Evolutionary conservation across 2,113 vertebrate species (phyloP), one percentile per base, ranked within the genome.

Genomic region (Potamarius usumacintae): DNA sequence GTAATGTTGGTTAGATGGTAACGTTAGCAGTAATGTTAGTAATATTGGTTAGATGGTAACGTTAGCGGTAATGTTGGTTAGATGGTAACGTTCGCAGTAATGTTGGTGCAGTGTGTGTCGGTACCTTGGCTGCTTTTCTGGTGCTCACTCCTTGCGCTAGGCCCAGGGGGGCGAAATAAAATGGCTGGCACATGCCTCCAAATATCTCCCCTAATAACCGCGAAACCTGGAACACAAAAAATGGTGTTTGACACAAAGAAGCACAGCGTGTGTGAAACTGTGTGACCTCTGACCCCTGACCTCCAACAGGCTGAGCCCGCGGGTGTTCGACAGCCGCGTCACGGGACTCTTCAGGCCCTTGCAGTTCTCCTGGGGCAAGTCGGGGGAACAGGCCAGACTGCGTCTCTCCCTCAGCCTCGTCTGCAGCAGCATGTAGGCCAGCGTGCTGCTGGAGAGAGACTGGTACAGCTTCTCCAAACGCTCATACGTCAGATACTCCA

Each of bases 391-490:
- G 82, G 65, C 0, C 0, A 69, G 1, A 55, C 17, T 65, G 62
- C 86, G 87, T 22, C 93, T 9, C 88, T 91, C 88, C 0, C 79
- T 94, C 27, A 96, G 91, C 50, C 60, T 90, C 50, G 89, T 93
- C 89, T 94, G 93, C 82, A 97, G 95, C 6, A 97, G 94, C 1
- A 50, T 50, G 84, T 88, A 94, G n/a, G 94, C 92, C 89, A 96
- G 91, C 0, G 93, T 94, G 90, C 89, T 93, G 62, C 94, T 92
- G 0, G 95, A 90, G 67, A 94, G 91, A 0, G 95, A 95, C 22
- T 90, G 53, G 85, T 97, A 97, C 53, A 97, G 92, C 30, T 90
- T 89, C 83, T 96, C 94, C 91, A 97, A 91, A 30, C 95, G 95
- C 5, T 1, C 0, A 53, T 95, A 93, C 0, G 96, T 96, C 91